Conservation (phyloP, 1,140 invertebrate species). For the Aphidius ervi region DNA sequence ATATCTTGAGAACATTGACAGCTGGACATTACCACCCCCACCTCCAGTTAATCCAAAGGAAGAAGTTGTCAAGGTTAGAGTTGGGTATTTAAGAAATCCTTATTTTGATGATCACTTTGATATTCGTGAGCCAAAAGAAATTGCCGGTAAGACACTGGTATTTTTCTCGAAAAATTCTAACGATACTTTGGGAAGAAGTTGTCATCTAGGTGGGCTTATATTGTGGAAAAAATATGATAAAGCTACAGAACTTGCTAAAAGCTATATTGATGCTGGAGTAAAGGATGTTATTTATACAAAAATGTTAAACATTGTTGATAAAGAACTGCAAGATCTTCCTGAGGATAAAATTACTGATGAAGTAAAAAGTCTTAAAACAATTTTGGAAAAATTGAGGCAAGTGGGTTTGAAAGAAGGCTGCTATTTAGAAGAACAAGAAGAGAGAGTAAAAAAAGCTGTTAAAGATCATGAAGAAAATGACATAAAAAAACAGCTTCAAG, state of each 20-base stretch:
- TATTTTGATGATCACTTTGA: slow-evolving; percentile 88
- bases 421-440: slow-evolving; percentile 51
- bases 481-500: slow-evolving; percentile 55
- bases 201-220: slow-evolving; percentile 64
- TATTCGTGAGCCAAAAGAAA: slow-evolving; percentile 60
- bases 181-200: slow-evolving; percentile 60
- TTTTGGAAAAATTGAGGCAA: slow-evolving; percentile 35
- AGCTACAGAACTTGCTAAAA: slow-evolving; percentile 48
- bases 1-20: slow-evolving; percentile 61
- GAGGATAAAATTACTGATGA: slow-evolving; percentile 38
- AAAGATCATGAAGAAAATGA: slow-evolving; percentile 54
- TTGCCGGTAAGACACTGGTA: slow-evolving; percentile 76
- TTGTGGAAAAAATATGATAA: slow-evolving; percentile 66
- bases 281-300: slow-evolving; percentile 47
- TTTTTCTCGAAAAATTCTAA: slow-evolving; percentile 56
- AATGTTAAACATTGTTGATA: slow-evolving; percentile 45
- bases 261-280: slow-evolving; percentile 32
- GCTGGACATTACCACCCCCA: slow-evolving; percentile 52
- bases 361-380: slow-evolving; percentile 32
- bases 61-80: slow-evolving; percentile 68
- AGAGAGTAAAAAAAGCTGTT: slow-evolving; percentile 54
- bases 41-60: slow-evolving; percentile 52
- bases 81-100: slow-evolving; percentile 74
- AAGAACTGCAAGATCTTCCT: slow-evolving; percentile 38
- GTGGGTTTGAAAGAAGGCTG: slow-evolving; percentile 38